Conservation (phyloP, 2,888 invertebrate genomes). For the Entomobrya multifasciata region DNA sequence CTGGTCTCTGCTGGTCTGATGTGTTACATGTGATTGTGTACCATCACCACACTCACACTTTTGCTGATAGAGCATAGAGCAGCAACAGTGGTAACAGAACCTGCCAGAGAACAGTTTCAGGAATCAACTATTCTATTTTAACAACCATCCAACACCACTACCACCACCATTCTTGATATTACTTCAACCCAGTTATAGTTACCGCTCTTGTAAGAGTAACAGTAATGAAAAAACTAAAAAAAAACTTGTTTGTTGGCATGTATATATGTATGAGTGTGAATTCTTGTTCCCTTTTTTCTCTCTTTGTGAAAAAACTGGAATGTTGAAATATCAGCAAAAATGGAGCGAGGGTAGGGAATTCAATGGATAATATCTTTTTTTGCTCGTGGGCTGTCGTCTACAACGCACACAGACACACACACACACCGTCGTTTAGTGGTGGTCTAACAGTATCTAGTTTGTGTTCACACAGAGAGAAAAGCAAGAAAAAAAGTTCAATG, state of each 20-base stretch:
- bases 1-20: background rate
- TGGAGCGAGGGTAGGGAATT: constrained; percentile 33
- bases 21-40: constrained; percentile 17
- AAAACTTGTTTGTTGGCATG: no score
- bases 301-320: constrained; percentile 24
- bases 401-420: background rate
- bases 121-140: background rate
- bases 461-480: background rate
- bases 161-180: no score
- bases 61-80: background rate
- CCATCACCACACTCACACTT: background rate
- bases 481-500: constrained; percentile 14
- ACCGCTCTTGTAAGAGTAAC: no score
- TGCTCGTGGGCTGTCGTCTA: background rate
- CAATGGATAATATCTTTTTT: constrained; percentile 13
- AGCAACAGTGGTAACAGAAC: background rate
- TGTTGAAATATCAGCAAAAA: constrained; percentile 47
- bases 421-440: background rate
- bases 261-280: background rate
- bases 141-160: background rate
- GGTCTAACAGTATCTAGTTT: no score
- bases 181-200: no score
- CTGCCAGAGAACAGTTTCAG: background rate
- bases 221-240: no score
- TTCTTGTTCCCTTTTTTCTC: constrained; percentile 3